phyloP scores from a whole-genome alignment of 2,888 invertebrate genomes.

The Drosophila kanekoi region DNA sequence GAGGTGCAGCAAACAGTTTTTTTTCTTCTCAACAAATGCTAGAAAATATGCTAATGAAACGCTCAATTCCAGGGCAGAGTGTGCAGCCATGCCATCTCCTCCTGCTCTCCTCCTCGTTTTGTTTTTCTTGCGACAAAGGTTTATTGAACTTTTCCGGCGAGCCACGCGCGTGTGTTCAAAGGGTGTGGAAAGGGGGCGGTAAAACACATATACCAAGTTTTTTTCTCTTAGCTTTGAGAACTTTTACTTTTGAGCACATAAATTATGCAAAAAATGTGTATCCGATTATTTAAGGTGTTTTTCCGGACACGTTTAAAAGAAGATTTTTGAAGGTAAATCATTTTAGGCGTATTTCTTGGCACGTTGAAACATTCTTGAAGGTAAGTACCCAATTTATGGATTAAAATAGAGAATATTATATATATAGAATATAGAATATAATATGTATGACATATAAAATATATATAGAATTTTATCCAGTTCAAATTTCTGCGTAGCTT shows the following conservation, averaged over 20 bases:
- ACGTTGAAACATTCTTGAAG: too few relatives aligned
- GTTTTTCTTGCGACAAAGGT: conserved; percentile 32
- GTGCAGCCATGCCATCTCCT: not conserved
- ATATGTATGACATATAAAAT: too few relatives aligned
- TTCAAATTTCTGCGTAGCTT: too few relatives aligned
- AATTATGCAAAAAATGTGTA: not conserved
- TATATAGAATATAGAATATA: too few relatives aligned
- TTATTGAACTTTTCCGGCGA: conserved; percentile 46
- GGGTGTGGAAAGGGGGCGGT: not conserved
- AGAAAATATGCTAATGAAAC: conserved; percentile 47
- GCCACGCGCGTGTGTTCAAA: conserved; percentile 8
- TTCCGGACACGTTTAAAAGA: not conserved
- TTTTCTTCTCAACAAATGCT: not conserved
- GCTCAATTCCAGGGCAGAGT: conserved; percentile 11
- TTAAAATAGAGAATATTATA: too few relatives aligned
- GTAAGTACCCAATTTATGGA: too few relatives aligned
- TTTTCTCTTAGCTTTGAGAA: not conserved
- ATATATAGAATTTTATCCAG: too few relatives aligned
- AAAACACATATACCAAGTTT: conserved; percentile 7
- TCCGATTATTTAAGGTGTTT: not conserved
- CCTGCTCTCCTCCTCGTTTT: conserved; percentile 4
- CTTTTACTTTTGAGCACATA: conserved; percentile 8
- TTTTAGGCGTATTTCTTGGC: too few relatives aligned
- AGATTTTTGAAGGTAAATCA: not conserved
- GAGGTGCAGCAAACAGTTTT: not conserved